Percentiles rank a stretch among this genome's conserved stretches.
Conservation (phyloP, 2,797 vertebrate species). For the Phoxinus dragarum region DNA sequence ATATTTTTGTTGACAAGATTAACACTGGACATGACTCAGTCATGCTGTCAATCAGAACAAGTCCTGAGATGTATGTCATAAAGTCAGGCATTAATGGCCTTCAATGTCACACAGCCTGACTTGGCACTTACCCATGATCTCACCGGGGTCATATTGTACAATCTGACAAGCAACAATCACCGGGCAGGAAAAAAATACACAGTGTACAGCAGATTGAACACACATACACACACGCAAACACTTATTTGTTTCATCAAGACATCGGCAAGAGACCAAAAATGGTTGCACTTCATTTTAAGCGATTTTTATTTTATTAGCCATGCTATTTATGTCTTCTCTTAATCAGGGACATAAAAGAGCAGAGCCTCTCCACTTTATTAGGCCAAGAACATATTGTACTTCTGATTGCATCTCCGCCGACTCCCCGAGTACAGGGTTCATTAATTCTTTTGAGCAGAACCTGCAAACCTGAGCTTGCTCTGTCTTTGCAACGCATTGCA, state of each 20-base stretch:
- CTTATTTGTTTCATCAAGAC: background rate
- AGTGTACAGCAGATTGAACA: background rate
- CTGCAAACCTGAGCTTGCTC: constrained; percentile 26
- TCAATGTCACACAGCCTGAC: background rate
- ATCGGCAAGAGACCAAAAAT: constrained; percentile 20
- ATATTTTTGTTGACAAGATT: background rate
- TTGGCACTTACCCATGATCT: background rate
- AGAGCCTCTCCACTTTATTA: constrained; percentile 63
- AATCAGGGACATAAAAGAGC: constrained; percentile 65
- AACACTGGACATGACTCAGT: background rate
- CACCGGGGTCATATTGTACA: background rate
- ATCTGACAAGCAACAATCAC: background rate
- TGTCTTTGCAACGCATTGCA: constrained; percentile 39
- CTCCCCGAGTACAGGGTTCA: constrained; percentile 32
- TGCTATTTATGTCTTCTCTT: constrained; percentile 61
- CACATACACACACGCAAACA: background rate
- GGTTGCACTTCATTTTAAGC: constrained; percentile 52
- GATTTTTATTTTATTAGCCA: constrained; percentile 67
- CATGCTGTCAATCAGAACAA: background rate
- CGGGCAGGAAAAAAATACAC: background rate
- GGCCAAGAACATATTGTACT: constrained; percentile 48
- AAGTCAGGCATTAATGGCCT: background rate
- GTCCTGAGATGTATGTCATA: background rate
- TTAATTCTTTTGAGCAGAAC: constrained; percentile 46
- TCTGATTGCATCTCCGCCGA: constrained; percentile 33